phyloP scores from a whole-genome alignment of 2,113 vertebrate species.

The Mesembrinibis cayennensis region DNA sequence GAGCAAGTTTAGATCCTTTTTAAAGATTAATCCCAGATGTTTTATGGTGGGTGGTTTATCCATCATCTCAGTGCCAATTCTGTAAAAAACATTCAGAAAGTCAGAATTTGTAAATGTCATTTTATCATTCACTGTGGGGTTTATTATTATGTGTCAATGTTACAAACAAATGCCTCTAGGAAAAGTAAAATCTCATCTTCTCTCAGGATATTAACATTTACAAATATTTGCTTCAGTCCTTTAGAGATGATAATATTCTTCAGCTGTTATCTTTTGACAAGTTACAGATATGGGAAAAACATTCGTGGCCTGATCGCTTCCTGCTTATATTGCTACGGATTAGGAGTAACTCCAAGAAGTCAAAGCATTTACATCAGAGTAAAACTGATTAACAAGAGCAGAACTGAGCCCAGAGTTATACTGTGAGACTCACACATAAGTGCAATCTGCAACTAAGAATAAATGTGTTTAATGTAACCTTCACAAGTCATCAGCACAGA shows the following conservation, averaged over 20 bases:
- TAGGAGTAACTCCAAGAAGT: not conserved
- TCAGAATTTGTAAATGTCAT: not conserved
- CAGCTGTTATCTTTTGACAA: slow-evolving; percentile 10
- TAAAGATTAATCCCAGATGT: not conserved
- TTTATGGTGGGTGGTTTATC: not conserved
- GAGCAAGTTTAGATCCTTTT: not conserved
- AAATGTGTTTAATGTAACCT: slow-evolving; percentile 6
- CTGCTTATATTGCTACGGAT: not conserved
- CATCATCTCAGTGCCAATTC: not conserved
- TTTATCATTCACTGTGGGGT: not conserved
- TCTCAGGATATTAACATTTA: slow-evolving; percentile 38
- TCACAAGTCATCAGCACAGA: not conserved
- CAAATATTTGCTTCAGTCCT: slow-evolving; percentile 29
- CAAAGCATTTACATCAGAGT: not conserved
- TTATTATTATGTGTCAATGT: slow-evolving; percentile 10
- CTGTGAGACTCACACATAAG: not conserved
- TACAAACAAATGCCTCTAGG: slow-evolving; percentile 20
- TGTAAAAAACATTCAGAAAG: not conserved
- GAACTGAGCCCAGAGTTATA: not conserved
- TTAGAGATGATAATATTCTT: slow-evolving; percentile 3
- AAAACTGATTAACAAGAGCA: not conserved
- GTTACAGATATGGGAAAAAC: not conserved
- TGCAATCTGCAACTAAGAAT: not conserved
- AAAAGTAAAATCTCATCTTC: slow-evolving; percentile 31
- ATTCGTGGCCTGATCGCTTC: not conserved